A percentile compares a stretch with the other conserved stretches of the same genome.
phyloP scores from a whole-genome alignment of 2,888 invertebrate species.

The Leucophenga maculata region DNA sequence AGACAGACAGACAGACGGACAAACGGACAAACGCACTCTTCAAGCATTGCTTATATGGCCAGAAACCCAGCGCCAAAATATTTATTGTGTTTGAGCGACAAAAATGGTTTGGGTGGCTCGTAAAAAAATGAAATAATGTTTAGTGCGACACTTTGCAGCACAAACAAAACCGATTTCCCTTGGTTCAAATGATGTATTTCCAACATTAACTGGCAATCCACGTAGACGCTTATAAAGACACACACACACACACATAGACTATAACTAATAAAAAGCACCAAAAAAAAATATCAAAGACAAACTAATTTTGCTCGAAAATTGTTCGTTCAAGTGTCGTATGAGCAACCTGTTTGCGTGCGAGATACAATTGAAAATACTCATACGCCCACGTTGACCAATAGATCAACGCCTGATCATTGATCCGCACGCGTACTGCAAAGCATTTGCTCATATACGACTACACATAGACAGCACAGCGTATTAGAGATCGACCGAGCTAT shows the following conservation, averaged over 20 bases:
- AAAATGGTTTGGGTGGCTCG: too few relatives aligned
- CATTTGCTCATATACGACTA: constrained; percentile 20
- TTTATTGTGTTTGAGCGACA: too few relatives aligned
- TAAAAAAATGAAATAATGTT: background rate
- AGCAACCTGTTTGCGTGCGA: constrained; percentile 48
- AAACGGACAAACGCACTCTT: background rate
- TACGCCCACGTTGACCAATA: constrained; percentile 42
- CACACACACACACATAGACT: too few relatives aligned
- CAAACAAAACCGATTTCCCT: background rate
- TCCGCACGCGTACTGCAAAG: constrained; percentile 26
- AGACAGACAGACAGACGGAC: background rate
- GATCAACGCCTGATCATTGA: background rate
- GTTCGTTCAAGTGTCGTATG: constrained; percentile 41
- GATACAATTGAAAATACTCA: constrained; percentile 6
- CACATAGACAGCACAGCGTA: too few relatives aligned
- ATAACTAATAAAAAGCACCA: constrained; percentile 1
- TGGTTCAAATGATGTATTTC: background rate
- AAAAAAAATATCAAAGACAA: constrained; percentile 8
- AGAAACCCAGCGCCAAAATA: too few relatives aligned
- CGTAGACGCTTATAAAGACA: too few relatives aligned
- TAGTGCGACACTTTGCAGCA: constrained; percentile 5
- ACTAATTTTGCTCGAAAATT: background rate
- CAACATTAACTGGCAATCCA: background rate
- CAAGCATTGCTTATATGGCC: too few relatives aligned
- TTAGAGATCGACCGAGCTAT: too few relatives aligned